These are phyloP conservation scores for Agonopterix arenella DNA, from an alignment of 2,888 invertebrate species.

Conservation along the genomic window DNA sequence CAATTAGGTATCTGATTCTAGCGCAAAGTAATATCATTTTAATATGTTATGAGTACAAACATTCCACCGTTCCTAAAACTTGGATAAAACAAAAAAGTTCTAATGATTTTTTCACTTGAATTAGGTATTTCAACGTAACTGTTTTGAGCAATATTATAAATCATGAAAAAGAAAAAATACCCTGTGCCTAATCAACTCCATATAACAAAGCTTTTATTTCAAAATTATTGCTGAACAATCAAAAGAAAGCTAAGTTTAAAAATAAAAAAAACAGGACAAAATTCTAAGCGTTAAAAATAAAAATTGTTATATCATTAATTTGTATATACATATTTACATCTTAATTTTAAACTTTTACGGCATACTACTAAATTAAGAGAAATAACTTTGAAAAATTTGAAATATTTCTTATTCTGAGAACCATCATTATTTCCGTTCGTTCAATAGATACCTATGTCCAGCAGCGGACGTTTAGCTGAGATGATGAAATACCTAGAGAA, in stretches of 20 bases:
- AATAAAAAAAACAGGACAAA: conserved; percentile 33
- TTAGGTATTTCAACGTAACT: too few relatives aligned
- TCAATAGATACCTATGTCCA: too few relatives aligned
- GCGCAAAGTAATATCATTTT: conserved; percentile 9
- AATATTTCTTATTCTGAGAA: conserved; percentile 24
- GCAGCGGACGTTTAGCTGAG: background rate
- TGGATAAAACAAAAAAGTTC: too few relatives aligned
- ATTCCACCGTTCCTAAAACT: too few relatives aligned
- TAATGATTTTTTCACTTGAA: too few relatives aligned
- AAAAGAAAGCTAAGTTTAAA: background rate
- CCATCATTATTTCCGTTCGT: conserved; percentile 10
- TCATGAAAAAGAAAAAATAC: too few relatives aligned
- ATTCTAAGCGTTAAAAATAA: conserved; percentile 47
- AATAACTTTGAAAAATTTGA: conserved; percentile 33
- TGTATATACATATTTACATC: conserved; percentile 75
- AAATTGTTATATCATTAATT: conserved; percentile 60
- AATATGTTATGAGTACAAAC: too few relatives aligned
- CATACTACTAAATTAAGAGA: conserved; percentile 46
- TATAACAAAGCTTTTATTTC: too few relatives aligned
- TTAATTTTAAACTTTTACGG: conserved; percentile 35
- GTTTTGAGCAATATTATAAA: too few relatives aligned
- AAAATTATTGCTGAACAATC: too few relatives aligned
- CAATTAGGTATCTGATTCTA: background rate
- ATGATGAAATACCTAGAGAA: conserved; percentile 10
- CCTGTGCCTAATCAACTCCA: too few relatives aligned